phyloP scores from a whole-genome alignment of 2,888 invertebrate species.

The Trissolcus japonicus region DNA sequence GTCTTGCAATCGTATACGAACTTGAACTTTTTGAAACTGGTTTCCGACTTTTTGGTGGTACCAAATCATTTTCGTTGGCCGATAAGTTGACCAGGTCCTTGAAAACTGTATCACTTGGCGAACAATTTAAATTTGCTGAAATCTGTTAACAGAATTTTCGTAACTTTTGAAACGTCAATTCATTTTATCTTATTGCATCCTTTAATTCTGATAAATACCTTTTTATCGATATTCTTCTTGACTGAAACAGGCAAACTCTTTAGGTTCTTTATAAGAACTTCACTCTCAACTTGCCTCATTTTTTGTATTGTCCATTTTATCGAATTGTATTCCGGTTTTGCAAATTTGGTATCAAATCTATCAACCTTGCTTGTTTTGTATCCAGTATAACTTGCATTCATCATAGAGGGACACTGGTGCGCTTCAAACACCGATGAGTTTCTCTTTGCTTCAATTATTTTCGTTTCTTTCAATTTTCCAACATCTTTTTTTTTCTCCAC shows the following conservation, averaged over 20 bases:
- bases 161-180: background rate
- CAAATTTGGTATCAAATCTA: conserved; percentile 3
- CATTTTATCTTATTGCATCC: background rate
- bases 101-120: conserved; percentile 67
- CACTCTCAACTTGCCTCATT: conserved; percentile 63
- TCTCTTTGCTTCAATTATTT: no score
- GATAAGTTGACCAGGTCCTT: conserved; percentile 68
- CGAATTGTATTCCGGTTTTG: conserved; percentile 70
- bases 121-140: conserved; percentile 67
- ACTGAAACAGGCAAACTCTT: conserved; percentile 63
- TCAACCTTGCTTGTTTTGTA: background rate
- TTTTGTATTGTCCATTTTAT: conserved; percentile 66
- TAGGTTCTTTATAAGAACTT: conserved; percentile 61
- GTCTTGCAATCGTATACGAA: no score
- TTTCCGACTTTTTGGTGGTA: conserved; percentile 29
- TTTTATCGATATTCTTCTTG: conserved; percentile 64
- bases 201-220: conserved; percentile 60
- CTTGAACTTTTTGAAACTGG: background rate
- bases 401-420: no score
- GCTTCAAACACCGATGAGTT: no score
- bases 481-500: background rate
- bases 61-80: conserved; percentile 67
- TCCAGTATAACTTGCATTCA: no score
- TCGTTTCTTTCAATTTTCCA: background rate
- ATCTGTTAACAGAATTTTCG: conserved; percentile 59